Percentiles rank a stretch among this genome's conserved stretches.
Conservation (phyloP, 2,888 invertebrate species). For the Nemotelus pantherinus region DNA sequence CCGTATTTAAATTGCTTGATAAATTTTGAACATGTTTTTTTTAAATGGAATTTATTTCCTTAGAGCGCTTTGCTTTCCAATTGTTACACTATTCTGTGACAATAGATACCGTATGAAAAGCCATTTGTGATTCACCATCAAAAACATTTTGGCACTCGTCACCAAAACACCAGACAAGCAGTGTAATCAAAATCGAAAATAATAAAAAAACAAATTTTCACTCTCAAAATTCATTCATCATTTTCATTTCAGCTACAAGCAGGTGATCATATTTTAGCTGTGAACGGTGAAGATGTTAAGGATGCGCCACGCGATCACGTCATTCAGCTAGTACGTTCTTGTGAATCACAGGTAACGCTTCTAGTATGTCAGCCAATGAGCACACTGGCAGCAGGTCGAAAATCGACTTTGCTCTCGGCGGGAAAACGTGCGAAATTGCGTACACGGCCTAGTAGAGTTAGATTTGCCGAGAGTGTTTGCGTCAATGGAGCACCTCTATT, state of each 20-base stretch:
- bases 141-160: too few relatives aligned
- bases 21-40: too few relatives aligned
- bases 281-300: slow-evolving; percentile 91
- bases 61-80: too few relatives aligned
- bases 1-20: too few relatives aligned
- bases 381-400: slow-evolving; percentile 69
- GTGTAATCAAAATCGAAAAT: too few relatives aligned
- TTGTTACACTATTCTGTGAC: too few relatives aligned
- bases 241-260: slow-evolving; percentile 73
- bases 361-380: slow-evolving; percentile 86
- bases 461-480: slow-evolving; percentile 90
- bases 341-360: slow-evolving; percentile 77
- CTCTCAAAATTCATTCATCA: too few relatives aligned
- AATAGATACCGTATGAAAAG: too few relatives aligned
- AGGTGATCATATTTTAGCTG: slow-evolving; percentile 89
- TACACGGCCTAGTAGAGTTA: slow-evolving; percentile 82
- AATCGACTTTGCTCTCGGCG: slow-evolving; percentile 87
- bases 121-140: too few relatives aligned
- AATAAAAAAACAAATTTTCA: too few relatives aligned
- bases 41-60: too few relatives aligned
- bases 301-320: slow-evolving; percentile 87
- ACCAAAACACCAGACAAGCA: too few relatives aligned
- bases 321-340: slow-evolving; percentile 86
- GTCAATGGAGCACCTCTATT: slow-evolving; percentile 85
- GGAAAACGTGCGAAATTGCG: slow-evolving; percentile 85